Conservation (phyloP, 2,888 invertebrate genomes). For the Tipula vernalis region DNA sequence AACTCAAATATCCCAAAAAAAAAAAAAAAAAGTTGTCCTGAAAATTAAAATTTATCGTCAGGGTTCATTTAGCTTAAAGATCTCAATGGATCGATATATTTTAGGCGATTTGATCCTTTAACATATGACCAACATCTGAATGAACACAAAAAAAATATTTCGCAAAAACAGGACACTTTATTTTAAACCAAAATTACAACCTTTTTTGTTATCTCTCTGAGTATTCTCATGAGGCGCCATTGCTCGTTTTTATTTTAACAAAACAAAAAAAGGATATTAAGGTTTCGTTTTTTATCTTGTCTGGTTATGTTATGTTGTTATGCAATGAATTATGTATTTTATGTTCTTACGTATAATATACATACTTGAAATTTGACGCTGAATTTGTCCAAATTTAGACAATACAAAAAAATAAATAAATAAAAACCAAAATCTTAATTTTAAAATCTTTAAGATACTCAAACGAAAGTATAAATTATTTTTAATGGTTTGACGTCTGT, state of each 20-base stretch:
- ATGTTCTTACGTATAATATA: neutral
- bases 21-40: neutral
- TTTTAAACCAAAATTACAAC: neutral
- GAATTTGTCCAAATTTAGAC: neutral
- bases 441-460: neutral
- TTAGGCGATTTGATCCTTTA: neutral
- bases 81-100: neutral
- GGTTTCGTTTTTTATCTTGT: neutral
- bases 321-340: neutral
- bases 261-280: neutral
- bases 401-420: neutral
- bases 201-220: neutral
- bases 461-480: neutral
- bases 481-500: neutral
- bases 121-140: constrained; percentile 8
- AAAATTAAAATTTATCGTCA: constrained; percentile 7
- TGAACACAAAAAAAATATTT: neutral
- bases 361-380: neutral
- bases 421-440: neutral
- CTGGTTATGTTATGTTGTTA: neutral
- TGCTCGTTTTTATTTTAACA: neutral
- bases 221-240: neutral
- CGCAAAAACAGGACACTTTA: neutral
- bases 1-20: neutral
- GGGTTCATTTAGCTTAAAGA: constrained; percentile 5